phyloP scores from a whole-genome alignment of 1,140 invertebrate species.

The Geopemphigus sp. region DNA sequence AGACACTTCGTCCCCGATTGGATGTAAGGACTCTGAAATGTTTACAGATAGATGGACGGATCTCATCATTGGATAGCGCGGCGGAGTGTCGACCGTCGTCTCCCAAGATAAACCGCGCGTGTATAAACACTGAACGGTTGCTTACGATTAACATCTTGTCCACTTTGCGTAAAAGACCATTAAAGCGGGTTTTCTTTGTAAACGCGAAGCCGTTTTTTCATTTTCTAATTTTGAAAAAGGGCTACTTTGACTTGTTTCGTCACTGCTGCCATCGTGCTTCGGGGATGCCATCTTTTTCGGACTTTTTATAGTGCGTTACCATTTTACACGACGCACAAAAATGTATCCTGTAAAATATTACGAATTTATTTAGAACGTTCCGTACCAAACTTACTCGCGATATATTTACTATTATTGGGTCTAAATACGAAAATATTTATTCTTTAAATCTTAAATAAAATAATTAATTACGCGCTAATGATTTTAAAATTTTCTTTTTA shows the following conservation, averaged over 20 bases:
- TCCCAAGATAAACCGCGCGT: conserved; percentile 36
- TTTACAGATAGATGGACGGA: conserved; percentile 24
- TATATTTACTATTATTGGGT: neutral
- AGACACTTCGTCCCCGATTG: neutral
- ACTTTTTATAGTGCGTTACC: neutral
- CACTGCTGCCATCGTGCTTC: neutral
- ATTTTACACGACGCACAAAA: no score
- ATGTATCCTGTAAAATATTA: no score
- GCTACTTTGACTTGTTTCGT: neutral
- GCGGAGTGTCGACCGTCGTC: conserved; percentile 6
- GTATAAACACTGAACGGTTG: conserved; percentile 15
- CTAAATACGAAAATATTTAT: no score
- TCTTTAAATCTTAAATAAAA: no score
- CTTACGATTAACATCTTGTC: conserved; percentile 46
- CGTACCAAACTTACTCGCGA: no score
- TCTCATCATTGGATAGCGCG: conserved; percentile 23
- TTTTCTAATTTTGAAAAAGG: neutral
- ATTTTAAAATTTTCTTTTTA: no score
- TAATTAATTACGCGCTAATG: no score
- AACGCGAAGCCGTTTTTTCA: conserved; percentile 19
- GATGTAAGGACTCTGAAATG: neutral
- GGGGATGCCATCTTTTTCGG: neutral
- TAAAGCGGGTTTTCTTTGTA: conserved; percentile 17
- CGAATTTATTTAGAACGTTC: no score
- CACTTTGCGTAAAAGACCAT: conserved; percentile 2